Evolutionary conservation across 1,140 invertebrate genomes (phyloP), one percentile per base, ranked within the genome.

Genomic region (Homalodisca vitripennis): DNA sequence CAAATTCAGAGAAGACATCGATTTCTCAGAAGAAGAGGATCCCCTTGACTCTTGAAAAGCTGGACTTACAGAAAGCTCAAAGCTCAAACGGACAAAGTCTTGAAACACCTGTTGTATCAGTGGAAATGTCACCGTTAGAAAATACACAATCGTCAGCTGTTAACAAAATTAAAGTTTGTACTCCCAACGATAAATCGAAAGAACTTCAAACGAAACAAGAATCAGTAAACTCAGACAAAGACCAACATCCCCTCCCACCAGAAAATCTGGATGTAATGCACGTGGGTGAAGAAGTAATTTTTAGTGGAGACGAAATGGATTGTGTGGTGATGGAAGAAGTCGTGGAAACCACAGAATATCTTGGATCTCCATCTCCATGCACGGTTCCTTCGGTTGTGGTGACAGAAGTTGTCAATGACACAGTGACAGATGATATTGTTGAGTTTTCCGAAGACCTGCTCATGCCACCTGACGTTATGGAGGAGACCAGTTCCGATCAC

Each of bases 401-500:
- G 6, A 60, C 55, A 30, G 55, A 60, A 60, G 6, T 6, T 14
- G 55, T 12, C 10, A 30, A 60, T 27, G 13, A 22, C 6, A 10
- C 24, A 27, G 55, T 27, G 14, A 22, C 27, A 6, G 55, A 60
- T 27, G 55, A 60, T 60, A 22, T 20, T 20, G 55, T 13, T 3
- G 24, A 22, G 27, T 6, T 60, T 6, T 26, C 3, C 26, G 10
- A 13, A 60, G 24, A 26, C 24, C n/a, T 60, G 26, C 26, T 60
- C 3, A 60, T 12, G 6, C 22, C 55, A 3, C 12, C 14, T 10
- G 55, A 60, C 27, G 1, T 60, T n/a, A 10, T 60, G 22, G 55
- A 60, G 24, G 55, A 60, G 29, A 27, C 22, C 27, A 67, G 51
- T 67, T 74, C 73, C 17, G 73, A 74, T 41, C 53, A 69, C 13